Evolutionary conservation across 2,113 vertebrate species (phyloP).

Genomic region (Neopipo cinnamomea): DNA sequence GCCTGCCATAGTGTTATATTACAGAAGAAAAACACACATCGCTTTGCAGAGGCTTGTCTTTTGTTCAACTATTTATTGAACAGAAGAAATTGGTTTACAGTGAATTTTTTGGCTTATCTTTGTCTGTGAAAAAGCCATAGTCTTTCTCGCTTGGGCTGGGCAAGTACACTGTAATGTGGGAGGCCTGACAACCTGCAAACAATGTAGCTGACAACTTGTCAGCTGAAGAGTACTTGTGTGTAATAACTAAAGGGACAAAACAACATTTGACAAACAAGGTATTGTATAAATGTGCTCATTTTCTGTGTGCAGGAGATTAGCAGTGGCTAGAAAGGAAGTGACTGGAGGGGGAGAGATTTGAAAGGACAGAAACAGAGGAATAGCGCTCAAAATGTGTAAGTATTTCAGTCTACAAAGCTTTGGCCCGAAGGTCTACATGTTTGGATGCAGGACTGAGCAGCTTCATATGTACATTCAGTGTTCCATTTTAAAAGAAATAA

Average conservation of each 20-base stretch:
- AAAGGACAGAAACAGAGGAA: neutral
- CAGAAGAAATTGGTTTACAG: neutral
- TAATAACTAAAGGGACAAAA: neutral
- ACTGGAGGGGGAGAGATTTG: neutral
- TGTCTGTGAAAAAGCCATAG: neutral
- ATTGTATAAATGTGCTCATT: neutral
- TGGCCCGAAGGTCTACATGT: neutral
- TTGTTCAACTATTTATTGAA: neutral
- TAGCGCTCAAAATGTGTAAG: neutral
- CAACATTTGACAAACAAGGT: neutral
- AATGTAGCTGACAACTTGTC: neutral
- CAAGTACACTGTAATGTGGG: neutral
- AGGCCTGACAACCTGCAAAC: neutral
- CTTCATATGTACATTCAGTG: accelerated
- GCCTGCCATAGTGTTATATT: neutral
- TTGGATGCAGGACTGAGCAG: neutral
- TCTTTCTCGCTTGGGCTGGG: neutral
- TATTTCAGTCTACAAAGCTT: neutral
- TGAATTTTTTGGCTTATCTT: neutral
- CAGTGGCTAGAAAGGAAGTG: neutral
- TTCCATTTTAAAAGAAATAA: neutral
- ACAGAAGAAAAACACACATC: neutral
- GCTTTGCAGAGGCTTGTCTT: neutral
- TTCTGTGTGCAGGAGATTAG: neutral
- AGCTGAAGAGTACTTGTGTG: neutral